Evolutionary conservation across 2,113 vertebrate genomes (phyloP), one percentile per base, ranked within the genome.

Genomic region (Danionella cerebrum): DNA sequence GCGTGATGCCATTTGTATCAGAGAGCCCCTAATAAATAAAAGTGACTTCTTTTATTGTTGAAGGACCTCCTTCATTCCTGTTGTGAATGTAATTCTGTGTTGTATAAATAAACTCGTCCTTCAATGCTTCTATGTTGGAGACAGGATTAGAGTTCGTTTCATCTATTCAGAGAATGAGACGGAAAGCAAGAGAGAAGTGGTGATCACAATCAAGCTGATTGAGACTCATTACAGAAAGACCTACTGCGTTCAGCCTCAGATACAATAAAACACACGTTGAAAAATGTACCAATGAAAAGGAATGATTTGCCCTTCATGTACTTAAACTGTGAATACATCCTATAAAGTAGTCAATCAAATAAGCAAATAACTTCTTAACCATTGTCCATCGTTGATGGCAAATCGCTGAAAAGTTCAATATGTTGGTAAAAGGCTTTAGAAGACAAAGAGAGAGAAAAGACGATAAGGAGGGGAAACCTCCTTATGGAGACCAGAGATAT

Each of bases 131-230:
- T n/a, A n/a, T n/a, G 29, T 38, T 12, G 25, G 33, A 47, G 33
- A 31, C 3, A 14, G 39, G 19, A 25, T 29, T 29, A 44, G 45
- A 64, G 27, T 39, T 45, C 6, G 21, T 50, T n/a, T 58, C n/a
- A n/a, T 16, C 14, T 35, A 57, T 35, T 47, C 10, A 57, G n/a
- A 21, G 14, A 47, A 21, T 39, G 21, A 57, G 14, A 47, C 10
- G 27, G 5, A 25, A 35, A 47, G 27, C 53, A 47, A 36, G 5
- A 35, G 25, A 19, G 9, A 29, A 14, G 7, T 31, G 31, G 31
- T 24, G 54, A 63, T 47, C 29, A 48, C 42, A 48, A 47, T 63
- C 16, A 42, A 63, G 59, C 18, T 63, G 29, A 63, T 63, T 63
- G 59, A 18, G 47, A 35, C 13, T 24, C 16, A 33, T 62, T 21